A percentile compares a stretch with the other conserved stretches of the same genome.
Evolutionary conservation across 2,113 vertebrate genomes (phyloP).

Genomic region (Dipodomys ordii): DNA sequence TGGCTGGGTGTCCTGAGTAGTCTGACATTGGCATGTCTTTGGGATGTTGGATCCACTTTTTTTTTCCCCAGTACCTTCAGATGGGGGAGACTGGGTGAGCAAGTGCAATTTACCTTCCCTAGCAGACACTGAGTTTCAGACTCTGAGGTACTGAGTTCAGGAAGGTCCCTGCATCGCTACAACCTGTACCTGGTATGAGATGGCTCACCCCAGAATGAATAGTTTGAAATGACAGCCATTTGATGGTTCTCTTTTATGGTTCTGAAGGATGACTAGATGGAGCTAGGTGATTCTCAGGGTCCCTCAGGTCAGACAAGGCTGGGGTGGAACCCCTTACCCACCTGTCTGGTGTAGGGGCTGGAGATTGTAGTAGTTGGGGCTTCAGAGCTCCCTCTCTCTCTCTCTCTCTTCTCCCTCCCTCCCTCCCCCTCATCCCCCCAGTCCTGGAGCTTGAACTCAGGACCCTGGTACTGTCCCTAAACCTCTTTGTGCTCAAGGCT

Average conservation of each 20-base stretch:
- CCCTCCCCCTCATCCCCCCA: too few species aligned
- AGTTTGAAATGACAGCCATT: not conserved
- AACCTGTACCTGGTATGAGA: not conserved
- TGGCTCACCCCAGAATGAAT: not conserved
- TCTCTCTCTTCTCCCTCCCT: too few species aligned
- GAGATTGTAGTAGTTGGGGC: not conserved
- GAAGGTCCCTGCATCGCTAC: not conserved
- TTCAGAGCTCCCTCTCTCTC: not conserved
- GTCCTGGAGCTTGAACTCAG: too few species aligned
- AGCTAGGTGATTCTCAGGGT: not conserved
- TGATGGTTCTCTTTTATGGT: accelerated
- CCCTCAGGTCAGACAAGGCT: not conserved
- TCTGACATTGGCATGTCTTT: not conserved
- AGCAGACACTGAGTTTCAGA: not conserved
- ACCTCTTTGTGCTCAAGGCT: too few species aligned
- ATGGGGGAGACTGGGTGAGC: not conserved
- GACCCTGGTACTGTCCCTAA: too few species aligned
- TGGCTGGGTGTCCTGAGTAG: not conserved
- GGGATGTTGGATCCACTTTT: not conserved
- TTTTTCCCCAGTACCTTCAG: not conserved
- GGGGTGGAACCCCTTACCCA: not conserved
- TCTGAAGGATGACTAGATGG: not conserved
- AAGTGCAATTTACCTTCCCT: not conserved
- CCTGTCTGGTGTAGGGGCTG: not conserved
- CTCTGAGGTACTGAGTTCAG: not conserved